These are phyloP conservation scores for Tinea trinotella DNA, from an alignment of 2,888 invertebrate genomes.

Conservation along the genomic window DNA sequence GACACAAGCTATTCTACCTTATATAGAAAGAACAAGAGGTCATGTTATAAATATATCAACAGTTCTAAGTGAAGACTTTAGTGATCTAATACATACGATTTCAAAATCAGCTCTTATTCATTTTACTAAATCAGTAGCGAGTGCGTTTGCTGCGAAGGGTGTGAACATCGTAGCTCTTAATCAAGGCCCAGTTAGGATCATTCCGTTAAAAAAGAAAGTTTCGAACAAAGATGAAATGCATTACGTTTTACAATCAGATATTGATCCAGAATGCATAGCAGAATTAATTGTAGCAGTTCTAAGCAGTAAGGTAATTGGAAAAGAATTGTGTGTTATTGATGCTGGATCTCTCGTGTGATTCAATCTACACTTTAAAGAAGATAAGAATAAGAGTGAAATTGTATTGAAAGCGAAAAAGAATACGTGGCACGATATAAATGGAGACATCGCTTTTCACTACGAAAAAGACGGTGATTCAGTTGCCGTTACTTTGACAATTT, in stretches of 20 bases:
- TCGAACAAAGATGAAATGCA: neutral
- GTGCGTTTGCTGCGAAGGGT: neutral
- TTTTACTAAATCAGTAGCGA: constrained; percentile 5
- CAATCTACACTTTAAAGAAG: neutral
- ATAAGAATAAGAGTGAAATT: no score
- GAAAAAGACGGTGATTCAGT: no score
- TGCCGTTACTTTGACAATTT: no score
- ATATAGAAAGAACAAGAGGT: neutral
- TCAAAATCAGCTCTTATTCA: neutral
- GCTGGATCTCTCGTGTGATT: neutral
- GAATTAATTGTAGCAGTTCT: neutral
- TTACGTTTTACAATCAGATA: neutral
- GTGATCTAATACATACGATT: neutral
- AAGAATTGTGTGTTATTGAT: neutral
- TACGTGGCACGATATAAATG: no score
- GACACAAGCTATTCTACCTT: neutral
- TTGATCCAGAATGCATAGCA: neutral
- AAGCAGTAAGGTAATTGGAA: neutral
- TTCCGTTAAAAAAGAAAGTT: neutral
- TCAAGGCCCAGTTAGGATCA: neutral
- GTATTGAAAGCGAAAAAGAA: no score
- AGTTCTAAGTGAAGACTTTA: neutral
- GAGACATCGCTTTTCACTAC: no score
- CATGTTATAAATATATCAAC: neutral
- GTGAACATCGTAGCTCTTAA: neutral